Conservation (phyloP, 2,888 invertebrate species). For the Drosophila mayaguana region DNA sequence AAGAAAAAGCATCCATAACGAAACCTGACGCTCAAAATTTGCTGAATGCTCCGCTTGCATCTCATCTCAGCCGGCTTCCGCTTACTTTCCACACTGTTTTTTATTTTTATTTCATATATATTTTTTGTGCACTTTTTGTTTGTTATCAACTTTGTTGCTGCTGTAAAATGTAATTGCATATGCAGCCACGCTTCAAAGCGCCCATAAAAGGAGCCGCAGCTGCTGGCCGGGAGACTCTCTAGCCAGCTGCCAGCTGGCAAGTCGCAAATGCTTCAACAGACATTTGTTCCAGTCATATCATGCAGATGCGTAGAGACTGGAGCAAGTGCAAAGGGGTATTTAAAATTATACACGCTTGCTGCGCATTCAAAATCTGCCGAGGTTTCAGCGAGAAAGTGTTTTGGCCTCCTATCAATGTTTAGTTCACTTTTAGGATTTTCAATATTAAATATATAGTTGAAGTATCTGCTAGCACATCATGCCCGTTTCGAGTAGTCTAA, state of each 20-base stretch:
- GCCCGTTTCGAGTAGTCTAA: too few species aligned
- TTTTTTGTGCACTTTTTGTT: conserved; percentile 37
- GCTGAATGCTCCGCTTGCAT: conserved; percentile 56
- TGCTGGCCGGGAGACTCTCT: conserved; percentile 26
- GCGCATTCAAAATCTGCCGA: neutral
- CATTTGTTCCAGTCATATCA: neutral
- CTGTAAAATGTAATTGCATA: conserved; percentile 74
- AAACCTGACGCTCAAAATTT: conserved; percentile 69
- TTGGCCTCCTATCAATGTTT: too few species aligned
- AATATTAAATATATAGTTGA: too few species aligned
- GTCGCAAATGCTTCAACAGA: conserved; percentile 24
- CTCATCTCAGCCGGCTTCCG: conserved; percentile 25
- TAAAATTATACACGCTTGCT: neutral
- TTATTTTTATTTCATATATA: conserved; percentile 18
- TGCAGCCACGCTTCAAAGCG: conserved; percentile 72
- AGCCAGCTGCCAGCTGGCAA: conserved; percentile 27
- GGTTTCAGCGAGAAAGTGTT: too few species aligned
- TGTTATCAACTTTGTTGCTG: conserved; percentile 75
- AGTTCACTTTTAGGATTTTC: too few species aligned
- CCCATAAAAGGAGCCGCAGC: conserved; percentile 52
- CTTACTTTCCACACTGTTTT: conserved; percentile 25
- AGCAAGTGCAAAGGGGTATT: neutral
- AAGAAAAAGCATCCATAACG: conserved; percentile 48
- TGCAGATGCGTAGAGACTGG: neutral
- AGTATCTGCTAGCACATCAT: too few species aligned